phyloP scores from a whole-genome alignment of 1,140 invertebrate genomes.

The Diplogasteroides magnus region DNA sequence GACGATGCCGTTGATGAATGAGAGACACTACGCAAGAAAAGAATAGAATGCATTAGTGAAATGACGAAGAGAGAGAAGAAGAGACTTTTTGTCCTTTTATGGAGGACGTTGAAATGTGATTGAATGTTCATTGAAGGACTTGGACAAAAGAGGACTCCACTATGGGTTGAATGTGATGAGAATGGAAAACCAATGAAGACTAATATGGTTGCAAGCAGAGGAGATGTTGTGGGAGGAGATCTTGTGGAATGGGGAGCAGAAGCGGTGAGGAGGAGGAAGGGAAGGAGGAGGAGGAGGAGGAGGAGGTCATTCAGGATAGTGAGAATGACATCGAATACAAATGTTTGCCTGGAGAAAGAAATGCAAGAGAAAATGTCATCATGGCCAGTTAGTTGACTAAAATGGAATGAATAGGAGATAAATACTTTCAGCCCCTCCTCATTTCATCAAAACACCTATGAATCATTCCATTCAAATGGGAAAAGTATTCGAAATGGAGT shows the following conservation, averaged over 20 bases:
- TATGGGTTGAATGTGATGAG: slow-evolving; percentile 49
- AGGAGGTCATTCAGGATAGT: slow-evolving; percentile 28
- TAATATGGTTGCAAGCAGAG: slow-evolving; percentile 39
- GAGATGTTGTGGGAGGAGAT: slow-evolving; percentile 38
- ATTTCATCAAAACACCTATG: no score
- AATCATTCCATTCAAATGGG: no score
- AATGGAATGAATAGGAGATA: no score
- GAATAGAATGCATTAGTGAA: not conserved
- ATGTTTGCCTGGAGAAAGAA: slow-evolving; percentile 31
- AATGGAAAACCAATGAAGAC: slow-evolving; percentile 40
- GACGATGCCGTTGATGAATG: not conserved
- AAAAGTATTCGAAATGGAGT: no score
- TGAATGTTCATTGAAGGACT: slow-evolving; percentile 12
- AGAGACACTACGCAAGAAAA: not conserved
- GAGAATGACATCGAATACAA: slow-evolving; percentile 19
- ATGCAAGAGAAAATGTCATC: no score
- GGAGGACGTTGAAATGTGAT: not conserved
- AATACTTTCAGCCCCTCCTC: no score
- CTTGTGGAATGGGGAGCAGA: not conserved
- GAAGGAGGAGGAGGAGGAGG: slow-evolving; percentile 29
- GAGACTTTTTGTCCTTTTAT: not conserved
- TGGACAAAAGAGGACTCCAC: slow-evolving; percentile 12
- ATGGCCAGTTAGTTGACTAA: no score
- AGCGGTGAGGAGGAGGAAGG: no score
- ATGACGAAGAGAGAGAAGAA: not conserved